Percentiles rank a stretch among this genome's conserved stretches.
phyloP scores from a whole-genome alignment of 1,140 invertebrate species.

The Lepidurus packardi region DNA sequence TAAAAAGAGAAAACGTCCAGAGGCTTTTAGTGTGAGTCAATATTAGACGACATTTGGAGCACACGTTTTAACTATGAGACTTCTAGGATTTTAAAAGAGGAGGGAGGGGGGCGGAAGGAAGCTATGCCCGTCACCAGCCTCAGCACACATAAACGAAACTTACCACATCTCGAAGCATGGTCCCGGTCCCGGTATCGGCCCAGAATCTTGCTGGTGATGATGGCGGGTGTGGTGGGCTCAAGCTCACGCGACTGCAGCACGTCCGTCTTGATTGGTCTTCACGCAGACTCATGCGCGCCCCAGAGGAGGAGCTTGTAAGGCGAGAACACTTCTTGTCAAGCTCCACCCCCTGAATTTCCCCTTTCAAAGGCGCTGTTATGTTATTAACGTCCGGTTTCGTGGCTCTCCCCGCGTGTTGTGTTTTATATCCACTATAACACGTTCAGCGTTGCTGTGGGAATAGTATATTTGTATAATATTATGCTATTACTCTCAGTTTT shows the following conservation, averaged over 20 bases:
- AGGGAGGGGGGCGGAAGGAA: not conserved
- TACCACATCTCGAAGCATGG: constrained; percentile 21
- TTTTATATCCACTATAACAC: constrained; percentile 22
- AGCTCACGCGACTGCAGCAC: not conserved
- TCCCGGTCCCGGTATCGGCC: constrained; percentile 16
- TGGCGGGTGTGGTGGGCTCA: constrained; percentile 16
- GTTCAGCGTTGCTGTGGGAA: not conserved
- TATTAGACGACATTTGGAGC: too few species aligned
- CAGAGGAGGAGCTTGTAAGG: not conserved
- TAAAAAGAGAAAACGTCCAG: too few species aligned
- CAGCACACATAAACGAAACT: constrained; percentile 19
- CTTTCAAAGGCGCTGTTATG: not conserved
- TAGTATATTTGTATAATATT: not conserved
- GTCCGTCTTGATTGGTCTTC: constrained; percentile 7
- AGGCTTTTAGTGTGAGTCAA: too few species aligned
- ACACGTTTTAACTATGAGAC: too few species aligned
- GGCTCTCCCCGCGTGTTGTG: constrained; percentile 5
- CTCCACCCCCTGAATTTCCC: not conserved
- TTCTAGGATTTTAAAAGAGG: not conserved
- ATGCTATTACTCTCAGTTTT: not conserved
- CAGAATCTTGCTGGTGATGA: constrained; percentile 8
- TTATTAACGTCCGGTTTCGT: constrained; percentile 15
- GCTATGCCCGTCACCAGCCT: constrained; percentile 17
- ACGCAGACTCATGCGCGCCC: constrained; percentile 4
- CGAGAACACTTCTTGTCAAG: not conserved